These are phyloP conservation scores for Pteromalus puparum DNA, from an alignment of 1,140 invertebrate species.

Conservation along the genomic window DNA sequence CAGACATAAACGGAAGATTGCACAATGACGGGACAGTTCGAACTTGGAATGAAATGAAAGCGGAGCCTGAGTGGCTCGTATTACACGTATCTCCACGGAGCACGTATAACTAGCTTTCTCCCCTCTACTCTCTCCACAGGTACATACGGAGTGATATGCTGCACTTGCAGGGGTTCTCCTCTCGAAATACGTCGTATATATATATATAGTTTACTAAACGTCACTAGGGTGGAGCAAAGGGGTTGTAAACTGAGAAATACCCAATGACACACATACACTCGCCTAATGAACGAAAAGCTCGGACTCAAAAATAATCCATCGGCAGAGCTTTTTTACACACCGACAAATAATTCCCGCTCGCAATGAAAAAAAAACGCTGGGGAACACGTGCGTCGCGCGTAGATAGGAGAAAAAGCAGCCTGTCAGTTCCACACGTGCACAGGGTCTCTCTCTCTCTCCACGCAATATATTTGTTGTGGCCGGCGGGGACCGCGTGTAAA, in stretches of 20 bases:
- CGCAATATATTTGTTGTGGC: neutral
- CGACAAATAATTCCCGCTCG: too few species aligned
- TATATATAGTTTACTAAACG: too few species aligned
- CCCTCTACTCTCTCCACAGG: too few species aligned
- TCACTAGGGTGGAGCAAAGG: too few species aligned
- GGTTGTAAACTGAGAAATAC: too few species aligned
- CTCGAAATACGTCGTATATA: neutral
- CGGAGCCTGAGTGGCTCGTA: neutral
- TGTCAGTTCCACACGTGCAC: neutral
- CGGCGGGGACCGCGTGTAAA: neutral
- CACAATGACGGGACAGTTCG: neutral
- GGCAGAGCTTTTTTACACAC: too few species aligned
- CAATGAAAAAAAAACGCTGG: neutral
- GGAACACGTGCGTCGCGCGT: too few species aligned
- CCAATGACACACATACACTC: too few species aligned
- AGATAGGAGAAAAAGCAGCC: too few species aligned
- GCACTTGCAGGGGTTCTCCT: neutral
- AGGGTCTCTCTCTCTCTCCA: neutral
- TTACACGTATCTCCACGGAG: neutral
- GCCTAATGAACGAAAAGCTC: too few species aligned
- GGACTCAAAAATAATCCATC: too few species aligned
- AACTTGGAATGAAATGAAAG: constrained; percentile 18
- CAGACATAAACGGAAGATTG: constrained; percentile 15
- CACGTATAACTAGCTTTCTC: neutral
- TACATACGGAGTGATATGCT: neutral